Base-by-base conservation (phyloP, 2,888 invertebrate genomes). In the Parnassius apollo region DNA sequence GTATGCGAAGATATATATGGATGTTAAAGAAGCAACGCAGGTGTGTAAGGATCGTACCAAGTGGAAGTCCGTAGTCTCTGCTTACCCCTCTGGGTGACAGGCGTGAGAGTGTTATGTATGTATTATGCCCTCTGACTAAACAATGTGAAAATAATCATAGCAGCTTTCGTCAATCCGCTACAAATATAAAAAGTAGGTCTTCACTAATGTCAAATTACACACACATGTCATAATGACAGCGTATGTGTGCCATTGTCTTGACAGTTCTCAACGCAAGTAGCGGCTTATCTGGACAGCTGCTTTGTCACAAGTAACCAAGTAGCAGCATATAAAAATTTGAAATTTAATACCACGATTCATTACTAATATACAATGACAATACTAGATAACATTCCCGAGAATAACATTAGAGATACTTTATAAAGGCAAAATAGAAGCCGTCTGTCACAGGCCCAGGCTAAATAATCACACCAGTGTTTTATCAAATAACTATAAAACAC, bases 401-500 rank as follows among this genome's bases (percentile, higher is more conserved):
- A 73, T 81, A 81, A 82, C 81, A 84, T 80, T 80, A 80, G 78
- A 79, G 78, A 76, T 72, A 79, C 80, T 78, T 77, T 75, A 80
- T 82, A 82, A 81, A 82, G 86, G 85, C 81, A 85, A 86, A 87
- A 85, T 81, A 79, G 82, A 82, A 78, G 70, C 72, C 69, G 76
- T 75, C 86, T 87, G 89, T 88, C 88, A 86, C 78, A 81, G 75
- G 78, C 74, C 78, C 77, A 75, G 73, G 86, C 83, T 90, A 85
- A 90, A 90, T 90, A 89, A 90, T 91, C 90, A 88, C 82, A 88
- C 87, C 88, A 80, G 83, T 81, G 84, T 86, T 86, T 88, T 91
- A 91, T 91, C 91, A 86, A 88, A 88, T 88, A 88, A 88, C 88
- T 88, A 86, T 90, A 89, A 89, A 90, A 85, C 88, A 86, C 83